Base-by-base conservation (phyloP, 2,113 vertebrate genomes). In the Engystomops pustulosus region DNA sequence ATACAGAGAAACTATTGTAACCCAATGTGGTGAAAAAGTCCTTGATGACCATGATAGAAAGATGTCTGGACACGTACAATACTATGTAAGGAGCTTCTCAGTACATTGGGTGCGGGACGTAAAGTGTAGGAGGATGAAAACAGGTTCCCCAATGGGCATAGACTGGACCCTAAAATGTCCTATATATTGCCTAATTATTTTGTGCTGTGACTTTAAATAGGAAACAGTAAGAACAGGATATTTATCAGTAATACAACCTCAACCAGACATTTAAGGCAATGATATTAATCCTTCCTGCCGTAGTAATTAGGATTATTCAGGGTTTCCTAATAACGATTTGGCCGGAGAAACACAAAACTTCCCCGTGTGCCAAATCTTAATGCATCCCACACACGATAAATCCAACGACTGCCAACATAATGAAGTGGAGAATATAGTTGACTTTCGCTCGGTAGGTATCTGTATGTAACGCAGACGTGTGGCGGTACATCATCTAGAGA, bases 321-420 rank as follows among this genome's bases (percentile, higher is more conserved):
- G 32, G 60, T 72, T 72, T 81, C 4, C 20, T 45, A 82, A 30
- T 38, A 49, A 41, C 80, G 71, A 36, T 68, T 51, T 68, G 17
- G 15, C 78, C 11, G 18, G 78, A 47, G 60, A 72, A 72, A 58
- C 34, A 38, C 34, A 27, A 34, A 17, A 34, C 25, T 12, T 12
- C 32, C 14, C 15, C 3, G 12, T 7, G 18, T 55, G 80, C 80
- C 80, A 82, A 82, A 45, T 20, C 49, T 27, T 81, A 82, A 82
- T 82, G 80, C 80, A 58, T 72, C 41, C 30, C 27, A n/a, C 69
- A n/a, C 58, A 82, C 68, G 49, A 74, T 72, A 60, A 82, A 82
- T 82, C 51, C 68, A 44, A 17, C 80, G 20, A 18, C 51, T 82
- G 80, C 68, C 80, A 60, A 72, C 68, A 72, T 82, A 82, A 82